Base-by-base conservation (phyloP, 2,888 invertebrate genomes). In the Epirrhoe tristata region DNA sequence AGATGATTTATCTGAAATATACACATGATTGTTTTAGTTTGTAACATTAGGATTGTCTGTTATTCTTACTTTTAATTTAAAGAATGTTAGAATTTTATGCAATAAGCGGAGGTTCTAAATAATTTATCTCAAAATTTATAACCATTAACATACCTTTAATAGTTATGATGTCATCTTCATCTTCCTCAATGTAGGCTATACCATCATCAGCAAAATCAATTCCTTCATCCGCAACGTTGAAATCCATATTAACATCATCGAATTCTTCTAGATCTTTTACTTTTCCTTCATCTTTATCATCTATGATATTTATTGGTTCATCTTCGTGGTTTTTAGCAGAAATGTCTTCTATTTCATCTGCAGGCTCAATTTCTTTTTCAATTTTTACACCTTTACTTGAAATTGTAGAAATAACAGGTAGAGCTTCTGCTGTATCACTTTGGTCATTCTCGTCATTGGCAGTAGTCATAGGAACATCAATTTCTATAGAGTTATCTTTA, bases 191-290 rank as follows among this genome's bases (percentile, higher is more conserved):
- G 32, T 60, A 67, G 10, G 46, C 77, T 17, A 79, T 80, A 1
- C 81, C 81, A 57, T 88, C 87, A 59, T 91, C 85, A 32, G 75
- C 81, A 52, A 86, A 83, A 17, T 72, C 75, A 8, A 79, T 80
- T 3, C 80, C 80, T 48, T 88, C 86, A 55, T 90, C 84, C 24
- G 74, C 79, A 55, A 86, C 82, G 31, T 78, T 78, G 10, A 84
- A 66, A 70, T 83, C 75, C 6, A 54, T 64, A 1, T 74, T 60
- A 7, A 51, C 5, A 58, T 58, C 63, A 55, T 6, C 43, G 51
- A 68, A 58, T 3, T 24, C 39, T 6, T 56, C 54, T 1, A 60
- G 24, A 43, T 57, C 24, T 24, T 24, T 17, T 2, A 6, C 16
- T 46, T 56, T 58, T 17, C 16, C n/a, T 14, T 14, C 6, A 12